These are phyloP conservation scores for Girardinichthys multiradiatus DNA, from an alignment of 2,113 vertebrate genomes.

Conservation along the genomic window DNA sequence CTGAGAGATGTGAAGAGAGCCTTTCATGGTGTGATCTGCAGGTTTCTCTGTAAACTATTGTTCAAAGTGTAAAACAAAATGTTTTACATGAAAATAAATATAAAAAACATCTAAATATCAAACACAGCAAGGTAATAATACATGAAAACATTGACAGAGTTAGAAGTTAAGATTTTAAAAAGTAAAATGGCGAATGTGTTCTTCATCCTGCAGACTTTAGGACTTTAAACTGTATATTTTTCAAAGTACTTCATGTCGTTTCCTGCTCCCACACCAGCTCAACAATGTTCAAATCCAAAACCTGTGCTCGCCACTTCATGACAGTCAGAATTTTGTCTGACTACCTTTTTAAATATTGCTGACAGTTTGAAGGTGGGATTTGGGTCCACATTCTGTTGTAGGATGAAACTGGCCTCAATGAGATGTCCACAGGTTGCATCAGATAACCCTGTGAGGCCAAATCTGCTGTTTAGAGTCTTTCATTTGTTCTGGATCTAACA, in stretches of 20 bases:
- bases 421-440: too few relatives aligned
- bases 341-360: too few relatives aligned
- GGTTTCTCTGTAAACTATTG: constrained; percentile 6
- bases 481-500: not conserved
- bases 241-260: too few relatives aligned
- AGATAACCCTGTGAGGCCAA: not conserved
- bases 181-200: not conserved
- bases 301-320: not conserved
- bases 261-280: not conserved
- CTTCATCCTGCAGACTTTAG: not conserved
- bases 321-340: not conserved
- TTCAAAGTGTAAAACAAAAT: too few relatives aligned
- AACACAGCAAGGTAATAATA: not conserved
- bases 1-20: constrained; percentile 22
- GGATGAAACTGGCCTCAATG: too few relatives aligned
- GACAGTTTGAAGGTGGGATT: too few relatives aligned
- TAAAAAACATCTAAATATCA: not conserved
- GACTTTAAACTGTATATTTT: too few relatives aligned
- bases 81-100: not conserved
- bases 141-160: too few relatives aligned
- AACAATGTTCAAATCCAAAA: not conserved
- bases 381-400: too few relatives aligned
- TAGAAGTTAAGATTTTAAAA: too few relatives aligned
- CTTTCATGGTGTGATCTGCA: constrained; percentile 2
- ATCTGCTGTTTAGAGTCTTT: not conserved